Base-by-base conservation (phyloP, 2,797 vertebrate genomes). In the Danionella dracula region DNA sequence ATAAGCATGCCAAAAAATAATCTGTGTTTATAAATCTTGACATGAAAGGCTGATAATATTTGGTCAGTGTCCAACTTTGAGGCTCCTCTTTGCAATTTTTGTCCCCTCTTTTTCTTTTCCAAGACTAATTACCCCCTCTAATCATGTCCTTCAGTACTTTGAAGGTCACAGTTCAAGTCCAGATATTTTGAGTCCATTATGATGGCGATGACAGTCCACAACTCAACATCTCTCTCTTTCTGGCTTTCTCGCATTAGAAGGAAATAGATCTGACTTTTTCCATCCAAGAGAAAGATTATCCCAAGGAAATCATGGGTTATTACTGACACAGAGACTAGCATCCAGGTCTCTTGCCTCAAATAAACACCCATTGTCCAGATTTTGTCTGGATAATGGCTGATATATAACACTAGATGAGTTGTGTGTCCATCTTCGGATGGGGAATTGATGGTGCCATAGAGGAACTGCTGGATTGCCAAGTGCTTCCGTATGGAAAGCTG, bases 181-280 rank as follows among this genome's bases (percentile, higher is more conserved):
- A 82, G 83, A 84, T 91, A 91, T 91, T 90, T 85, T 87, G 80
- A 70, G 77, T 82, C 87, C 82, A 89, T 90, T 92, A 92, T 84
- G 81, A 76, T 76, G 21, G 66, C 6, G 94, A 89, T 94, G 94
- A 98, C 92, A 95, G 90, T 82, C 23, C 7, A 17, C 82, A 82
- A 85, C n/a, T 88, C 86, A 84, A 85, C 88, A 71, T 74, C 53
- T 66, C 45, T 62, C 51, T 37, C 80, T 83, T 79, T 78, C 94
- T 87, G 74, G 79, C 73, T 94, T 94, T 92, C 92, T 73, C 55
- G 77, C 83, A 84, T 88, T 84, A 84, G 74, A 69, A 81, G 90
- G 84, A 94, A 95, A 89, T 62, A 65, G 92, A 95, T 92, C 91
- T 84, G 77, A 73, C 79, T 89, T 85, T 89, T 90, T 86, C 86